phyloP scores from a whole-genome alignment of 2,113 vertebrate species.

The Anoura caudifer region DNA sequence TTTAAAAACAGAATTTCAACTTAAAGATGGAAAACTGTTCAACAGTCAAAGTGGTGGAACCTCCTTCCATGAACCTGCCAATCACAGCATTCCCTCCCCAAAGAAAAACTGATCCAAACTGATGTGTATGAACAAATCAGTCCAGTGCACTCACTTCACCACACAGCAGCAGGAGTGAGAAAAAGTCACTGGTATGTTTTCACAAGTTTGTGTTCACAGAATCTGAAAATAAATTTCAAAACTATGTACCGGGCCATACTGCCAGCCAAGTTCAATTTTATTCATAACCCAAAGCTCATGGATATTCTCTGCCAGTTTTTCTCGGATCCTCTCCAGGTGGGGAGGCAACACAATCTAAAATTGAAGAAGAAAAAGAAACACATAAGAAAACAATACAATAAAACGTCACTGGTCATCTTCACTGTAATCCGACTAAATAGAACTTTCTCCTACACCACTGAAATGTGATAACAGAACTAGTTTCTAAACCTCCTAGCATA shows the following conservation, averaged over 20 bases:
- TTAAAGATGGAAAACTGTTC: not conserved
- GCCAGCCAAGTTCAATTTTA: slow-evolving; percentile 97
- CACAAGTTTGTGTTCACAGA: not conserved
- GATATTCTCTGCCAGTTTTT: slow-evolving; percentile 97
- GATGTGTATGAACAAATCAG: not conserved
- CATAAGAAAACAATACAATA: not conserved
- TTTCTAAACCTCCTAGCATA: too few relatives aligned
- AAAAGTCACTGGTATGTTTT: not conserved
- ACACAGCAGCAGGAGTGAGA: not conserved
- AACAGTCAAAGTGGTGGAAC: not conserved
- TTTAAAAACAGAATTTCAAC: not conserved
- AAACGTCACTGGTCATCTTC: rapidly evolving
- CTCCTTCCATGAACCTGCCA: not conserved
- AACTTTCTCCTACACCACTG: not conserved
- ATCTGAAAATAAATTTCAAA: slow-evolving; percentile 60
- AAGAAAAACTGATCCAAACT: not conserved
- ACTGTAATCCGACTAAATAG: not conserved
- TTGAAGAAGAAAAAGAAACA: not conserved
- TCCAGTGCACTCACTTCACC: not conserved
- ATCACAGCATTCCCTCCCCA: not conserved
- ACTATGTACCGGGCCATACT: slow-evolving; percentile 89
- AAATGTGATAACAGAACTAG: not conserved
- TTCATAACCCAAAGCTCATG: slow-evolving; percentile 99
- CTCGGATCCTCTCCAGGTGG: slow-evolving; percentile 93
- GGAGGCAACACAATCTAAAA: slow-evolving; percentile 92